These are phyloP conservation scores for Sebastes iracundus DNA, from an alignment of 2,797 vertebrate species.

Conservation along the genomic window DNA sequence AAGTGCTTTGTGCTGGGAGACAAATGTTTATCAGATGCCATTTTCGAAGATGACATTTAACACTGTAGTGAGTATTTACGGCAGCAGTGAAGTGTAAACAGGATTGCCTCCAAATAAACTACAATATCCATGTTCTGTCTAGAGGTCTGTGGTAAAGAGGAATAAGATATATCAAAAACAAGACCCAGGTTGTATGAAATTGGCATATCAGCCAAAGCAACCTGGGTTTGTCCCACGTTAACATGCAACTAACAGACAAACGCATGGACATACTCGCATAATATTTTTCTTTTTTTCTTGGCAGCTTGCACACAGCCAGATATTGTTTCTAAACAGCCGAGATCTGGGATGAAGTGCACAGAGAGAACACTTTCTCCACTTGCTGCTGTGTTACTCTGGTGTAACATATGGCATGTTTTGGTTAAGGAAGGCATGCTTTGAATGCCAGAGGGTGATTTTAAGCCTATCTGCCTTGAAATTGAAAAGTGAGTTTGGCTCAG, in stretches of 20 bases:
- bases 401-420: constrained; percentile 24
- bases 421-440: constrained; percentile 9
- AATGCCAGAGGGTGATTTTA: constrained; percentile 45
- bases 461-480: constrained; percentile 57
- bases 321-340: constrained; percentile 20
- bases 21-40: too few relatives aligned
- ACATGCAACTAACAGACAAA: background rate
- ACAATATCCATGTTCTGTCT: background rate
- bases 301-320: constrained; percentile 17
- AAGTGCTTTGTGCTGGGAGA: too few relatives aligned
- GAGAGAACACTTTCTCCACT: background rate
- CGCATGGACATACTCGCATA: background rate
- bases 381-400: constrained; percentile 26
- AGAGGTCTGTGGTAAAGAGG: background rate
- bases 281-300: background rate
- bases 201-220: background rate
- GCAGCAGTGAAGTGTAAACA: background rate
- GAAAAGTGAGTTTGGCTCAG: constrained; percentile 49
- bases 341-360: background rate
- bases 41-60: background rate
- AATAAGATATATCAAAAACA: background rate
- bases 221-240: background rate
- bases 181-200: background rate
- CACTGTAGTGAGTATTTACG: background rate
- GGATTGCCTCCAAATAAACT: background rate